Conservation (phyloP, 37 sponge, comb jelly and placozoan species). For the Halichondria panicea region DNA sequence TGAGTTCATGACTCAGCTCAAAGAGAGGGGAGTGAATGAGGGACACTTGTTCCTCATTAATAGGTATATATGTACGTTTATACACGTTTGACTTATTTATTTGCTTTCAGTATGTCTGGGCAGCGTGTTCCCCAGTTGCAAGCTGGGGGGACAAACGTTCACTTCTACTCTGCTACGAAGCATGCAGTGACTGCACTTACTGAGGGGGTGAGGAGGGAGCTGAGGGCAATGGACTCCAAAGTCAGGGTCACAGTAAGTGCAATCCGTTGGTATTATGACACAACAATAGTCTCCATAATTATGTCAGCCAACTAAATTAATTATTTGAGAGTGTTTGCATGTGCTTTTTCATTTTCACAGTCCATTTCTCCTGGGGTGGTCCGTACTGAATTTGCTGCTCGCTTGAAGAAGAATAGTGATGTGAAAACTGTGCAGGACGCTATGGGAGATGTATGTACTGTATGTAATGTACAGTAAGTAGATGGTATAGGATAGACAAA, state of each 20-base stretch:
- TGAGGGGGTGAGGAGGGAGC: slow-evolving; percentile 72
- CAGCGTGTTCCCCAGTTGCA: slow-evolving; percentile 27
- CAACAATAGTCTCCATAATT: background rate
- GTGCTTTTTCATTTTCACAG: slow-evolving; percentile 5
- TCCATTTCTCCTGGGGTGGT: slow-evolving; percentile 79
- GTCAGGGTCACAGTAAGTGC: slow-evolving; percentile 67
- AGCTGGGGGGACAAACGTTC: background rate
- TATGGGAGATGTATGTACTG: background rate
- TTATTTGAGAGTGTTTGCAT: background rate
- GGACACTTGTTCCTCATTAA: slow-evolving; percentile 81
- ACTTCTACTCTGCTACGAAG: slow-evolving; percentile 80
- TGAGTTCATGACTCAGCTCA: slow-evolving; percentile 73
- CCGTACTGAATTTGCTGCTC: slow-evolving; percentile 64
- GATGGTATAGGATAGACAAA: too few relatives aligned
- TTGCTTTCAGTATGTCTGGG: slow-evolving; percentile 61
- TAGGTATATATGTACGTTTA: slow-evolving; percentile 39
- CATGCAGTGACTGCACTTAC: slow-evolving; percentile 81
- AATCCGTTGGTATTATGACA: too few relatives aligned
- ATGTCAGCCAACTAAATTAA: background rate
- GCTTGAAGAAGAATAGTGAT: slow-evolving; percentile 24
- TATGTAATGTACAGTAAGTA: background rate
- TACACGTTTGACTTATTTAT: too few relatives aligned
- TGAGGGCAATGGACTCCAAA: slow-evolving; percentile 66
- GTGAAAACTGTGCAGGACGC: slow-evolving; percentile 29
- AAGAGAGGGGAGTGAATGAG: slow-evolving; percentile 57